Evolutionary conservation across 2,888 invertebrate genomes (phyloP).

Genomic region (Torymus aiolomorphi): DNA sequence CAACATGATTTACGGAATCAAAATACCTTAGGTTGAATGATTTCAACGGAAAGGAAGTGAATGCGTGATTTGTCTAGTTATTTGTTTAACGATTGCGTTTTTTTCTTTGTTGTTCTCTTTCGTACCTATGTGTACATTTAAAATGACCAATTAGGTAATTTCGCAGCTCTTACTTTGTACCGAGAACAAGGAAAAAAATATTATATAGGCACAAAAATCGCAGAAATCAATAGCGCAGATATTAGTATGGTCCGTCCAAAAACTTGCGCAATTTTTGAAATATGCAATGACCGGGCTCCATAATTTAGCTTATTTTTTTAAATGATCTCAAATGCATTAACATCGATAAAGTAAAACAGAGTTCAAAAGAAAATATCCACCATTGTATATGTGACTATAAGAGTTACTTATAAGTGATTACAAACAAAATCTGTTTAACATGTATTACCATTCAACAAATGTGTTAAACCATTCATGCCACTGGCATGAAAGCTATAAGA

Average conservation of each 20-base stretch:
- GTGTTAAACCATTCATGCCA: constrained; percentile 22
- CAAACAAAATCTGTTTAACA: constrained; percentile 26
- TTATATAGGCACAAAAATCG: constrained; percentile 51
- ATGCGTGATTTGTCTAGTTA: constrained; percentile 31
- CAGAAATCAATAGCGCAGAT: constrained; percentile 60
- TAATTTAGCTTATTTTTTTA: constrained; percentile 50
- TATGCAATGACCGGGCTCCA: constrained; percentile 24
- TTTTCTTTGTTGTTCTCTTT: constrained; percentile 42
- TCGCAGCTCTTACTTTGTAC: constrained; percentile 32
- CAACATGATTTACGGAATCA: constrained; percentile 24
- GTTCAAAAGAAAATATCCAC: not conserved
- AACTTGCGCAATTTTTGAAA: constrained; percentile 40
- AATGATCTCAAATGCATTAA: constrained; percentile 39
- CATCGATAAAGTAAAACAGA: not conserved
- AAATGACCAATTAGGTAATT: constrained; percentile 52
- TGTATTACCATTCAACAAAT: constrained; percentile 25
- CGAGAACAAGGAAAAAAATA: constrained; percentile 6
- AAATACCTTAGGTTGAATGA: constrained; percentile 13
- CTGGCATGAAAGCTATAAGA: constrained; percentile 26
- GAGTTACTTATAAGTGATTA: constrained; percentile 3
- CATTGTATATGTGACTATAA: not conserved
- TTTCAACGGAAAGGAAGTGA: constrained; percentile 8
- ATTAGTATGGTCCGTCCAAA: constrained; percentile 66
- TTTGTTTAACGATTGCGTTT: constrained; percentile 28
- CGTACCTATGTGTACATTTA: constrained; percentile 30